Base-by-base conservation (phyloP, 2,888 invertebrate genomes). In the Bhutanitis thaidina region DNA sequence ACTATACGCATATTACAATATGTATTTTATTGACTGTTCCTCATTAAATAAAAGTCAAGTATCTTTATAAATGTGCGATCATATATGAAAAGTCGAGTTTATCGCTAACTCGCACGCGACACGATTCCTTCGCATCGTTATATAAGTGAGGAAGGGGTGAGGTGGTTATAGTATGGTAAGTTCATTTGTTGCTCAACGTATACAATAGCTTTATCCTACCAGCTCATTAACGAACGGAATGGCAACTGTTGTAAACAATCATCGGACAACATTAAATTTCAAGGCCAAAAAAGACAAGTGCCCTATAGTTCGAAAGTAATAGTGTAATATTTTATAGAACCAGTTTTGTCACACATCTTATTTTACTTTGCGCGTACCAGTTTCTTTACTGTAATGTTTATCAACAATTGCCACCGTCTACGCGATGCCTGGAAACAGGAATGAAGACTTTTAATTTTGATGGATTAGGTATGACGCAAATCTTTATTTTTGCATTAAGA, bases 301-400 rank as follows among this genome's bases (percentile, higher is more conserved):
- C 8, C 44, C 44, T 50, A 37, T 44, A 27, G 41, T 8, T 27
- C 27, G 30, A 38, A 25, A 39, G 38, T 38, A 34, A 39, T 15
- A 44, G 39, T 41, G 30, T 15, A 16, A 30, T 48, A 15, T 38
- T 16, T 35, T 39, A 8, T n/a, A 27, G 40, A 7, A 36, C 37
- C 14, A 49, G 27, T 12, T n/a, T 30, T 43, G 43, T 35, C 39
- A 25, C 8, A 15, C 14, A 39, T 38, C 25, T 50, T 39, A 12
- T 34, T 50, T 45, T 34, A n/a, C 29, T 12, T 50, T 16, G 43
- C 20, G 1, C 13, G 37, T 10, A 43, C 49, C 49, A 43, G 49
- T 49, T 49, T 15, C 27, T 5, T 10, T 12, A 29, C 25, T 14
- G 43, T 36, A 41, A 37, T 44, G 16, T 39, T 16, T 25, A 27